These are phyloP conservation scores for Artibeus lituratus DNA, from an alignment of 2,797 vertebrate genomes.

Conservation along the genomic window DNA sequence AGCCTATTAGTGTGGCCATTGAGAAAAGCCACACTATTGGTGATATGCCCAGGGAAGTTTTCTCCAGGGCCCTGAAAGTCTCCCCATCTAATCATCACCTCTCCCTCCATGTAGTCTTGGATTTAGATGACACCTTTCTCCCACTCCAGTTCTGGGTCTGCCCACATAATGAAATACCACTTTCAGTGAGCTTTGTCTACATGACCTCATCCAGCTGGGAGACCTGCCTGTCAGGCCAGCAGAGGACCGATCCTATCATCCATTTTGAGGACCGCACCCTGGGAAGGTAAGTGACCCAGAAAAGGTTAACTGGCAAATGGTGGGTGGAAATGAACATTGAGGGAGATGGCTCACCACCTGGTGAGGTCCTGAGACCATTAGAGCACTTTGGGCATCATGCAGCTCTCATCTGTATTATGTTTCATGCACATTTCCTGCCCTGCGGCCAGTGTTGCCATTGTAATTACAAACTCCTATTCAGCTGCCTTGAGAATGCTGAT, in stretches of 20 bases:
- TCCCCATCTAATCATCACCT: neutral
- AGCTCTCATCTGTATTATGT: constrained; percentile 10
- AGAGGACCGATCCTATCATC: neutral
- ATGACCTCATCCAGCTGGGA: constrained; percentile 3
- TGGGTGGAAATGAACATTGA: constrained; percentile 28
- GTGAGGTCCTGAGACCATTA: constrained; percentile 7
- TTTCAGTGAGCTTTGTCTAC: neutral
- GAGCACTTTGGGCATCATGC: neutral
- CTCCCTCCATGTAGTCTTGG: neutral
- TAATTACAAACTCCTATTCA: constrained; percentile 56
- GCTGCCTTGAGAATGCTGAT: constrained; percentile 39
- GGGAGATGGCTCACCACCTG: constrained; percentile 40
- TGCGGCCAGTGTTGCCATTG: constrained; percentile 17
- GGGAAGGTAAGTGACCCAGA: constrained; percentile 38
- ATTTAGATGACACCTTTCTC: neutral
- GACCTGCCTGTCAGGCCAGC: neutral
- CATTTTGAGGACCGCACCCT: constrained; percentile 1
- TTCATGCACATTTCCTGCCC: constrained; percentile 45
- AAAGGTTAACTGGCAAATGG: constrained; percentile 43
- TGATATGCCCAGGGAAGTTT: neutral
- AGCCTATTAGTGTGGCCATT: neutral
- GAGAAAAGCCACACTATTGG: neutral
- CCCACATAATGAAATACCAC: neutral
- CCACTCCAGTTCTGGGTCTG: neutral
- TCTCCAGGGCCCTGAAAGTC: neutral